A percentile compares a stretch with the other conserved stretches of the same genome.
Conservation (phyloP, 2,797 vertebrate genomes). For the Acomys russatus region DNA sequence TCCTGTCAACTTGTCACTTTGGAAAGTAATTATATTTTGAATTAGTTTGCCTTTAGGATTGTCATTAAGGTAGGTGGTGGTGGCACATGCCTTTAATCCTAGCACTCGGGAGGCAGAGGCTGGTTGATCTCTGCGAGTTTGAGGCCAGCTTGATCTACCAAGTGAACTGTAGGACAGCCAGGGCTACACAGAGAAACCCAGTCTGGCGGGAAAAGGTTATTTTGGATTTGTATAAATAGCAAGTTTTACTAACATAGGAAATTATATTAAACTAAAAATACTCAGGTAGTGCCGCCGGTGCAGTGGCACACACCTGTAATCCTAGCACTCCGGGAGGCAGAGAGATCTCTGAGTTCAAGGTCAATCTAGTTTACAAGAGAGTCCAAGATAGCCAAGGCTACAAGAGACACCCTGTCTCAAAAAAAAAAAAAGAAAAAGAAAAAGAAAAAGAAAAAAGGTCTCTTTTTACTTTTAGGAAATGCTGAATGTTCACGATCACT, state of each 20-base stretch:
- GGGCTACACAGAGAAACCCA: not conserved
- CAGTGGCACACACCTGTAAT: not conserved
- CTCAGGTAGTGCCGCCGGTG: not conserved
- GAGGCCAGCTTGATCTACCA: not conserved
- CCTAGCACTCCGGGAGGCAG: not conserved
- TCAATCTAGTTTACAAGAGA: not conserved
- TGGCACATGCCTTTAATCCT: not conserved
- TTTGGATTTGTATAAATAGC: slow-evolving; percentile 36
- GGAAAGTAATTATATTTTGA: slow-evolving; percentile 43
- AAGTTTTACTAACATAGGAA: slow-evolving; percentile 32
- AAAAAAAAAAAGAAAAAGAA: not conserved
- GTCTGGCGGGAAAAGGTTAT: not conserved
- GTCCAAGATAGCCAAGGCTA: not conserved
- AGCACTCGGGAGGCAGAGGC: not conserved
- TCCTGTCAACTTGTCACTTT: slow-evolving; percentile 29
- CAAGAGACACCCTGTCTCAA: not conserved
- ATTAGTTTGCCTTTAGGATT: slow-evolving; percentile 56
- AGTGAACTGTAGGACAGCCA: not conserved
- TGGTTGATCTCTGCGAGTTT: not conserved
- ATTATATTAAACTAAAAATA: slow-evolving; percentile 45
- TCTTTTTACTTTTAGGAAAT: slow-evolving; percentile 91
- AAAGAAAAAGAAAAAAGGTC: not conserved
- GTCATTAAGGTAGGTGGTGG: not conserved
- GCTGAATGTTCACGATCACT: slow-evolving; percentile 94
- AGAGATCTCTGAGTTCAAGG: not conserved